phyloP scores from a whole-genome alignment of 2,797 vertebrate species.

The Galago senegalensis region DNA sequence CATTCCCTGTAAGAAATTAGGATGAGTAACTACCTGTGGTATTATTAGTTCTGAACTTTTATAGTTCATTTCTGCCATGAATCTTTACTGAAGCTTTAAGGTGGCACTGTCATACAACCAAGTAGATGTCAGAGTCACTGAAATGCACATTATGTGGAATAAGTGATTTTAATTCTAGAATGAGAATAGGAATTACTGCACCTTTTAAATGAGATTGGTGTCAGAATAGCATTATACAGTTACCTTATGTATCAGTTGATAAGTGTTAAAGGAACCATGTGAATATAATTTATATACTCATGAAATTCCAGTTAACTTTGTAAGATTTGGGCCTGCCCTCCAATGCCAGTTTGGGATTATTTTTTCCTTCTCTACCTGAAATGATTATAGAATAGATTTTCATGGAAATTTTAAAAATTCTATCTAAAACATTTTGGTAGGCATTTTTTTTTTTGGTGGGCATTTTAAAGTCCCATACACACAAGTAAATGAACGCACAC shows the following conservation, averaged over 20 bases:
- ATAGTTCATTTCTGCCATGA: neutral
- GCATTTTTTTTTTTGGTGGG: neutral
- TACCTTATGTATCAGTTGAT: neutral
- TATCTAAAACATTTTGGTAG: neutral
- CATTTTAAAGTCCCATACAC: constrained; percentile 42
- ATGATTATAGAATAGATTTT: constrained; percentile 61
- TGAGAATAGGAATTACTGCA: neutral
- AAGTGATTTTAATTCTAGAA: constrained; percentile 66
- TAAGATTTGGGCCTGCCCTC: constrained; percentile 69
- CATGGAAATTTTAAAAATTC: constrained; percentile 66
- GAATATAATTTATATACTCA: constrained; percentile 65
- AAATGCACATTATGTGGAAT: constrained; percentile 54
- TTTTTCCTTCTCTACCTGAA: constrained; percentile 11
- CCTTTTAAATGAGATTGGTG: constrained; percentile 11
- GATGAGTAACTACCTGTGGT: neutral
- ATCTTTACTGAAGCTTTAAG: constrained; percentile 49
- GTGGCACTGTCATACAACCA: constrained; percentile 4
- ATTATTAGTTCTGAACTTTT: neutral
- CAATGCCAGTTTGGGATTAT: neutral
- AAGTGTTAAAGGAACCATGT: neutral
- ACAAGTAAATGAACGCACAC: constrained; percentile 68
- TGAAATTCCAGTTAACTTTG: constrained; percentile 71
- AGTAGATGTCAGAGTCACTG: neutral
- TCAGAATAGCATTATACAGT: neutral
- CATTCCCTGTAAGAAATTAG: neutral